A percentile compares a stretch with the other conserved stretches of the same genome.
These are phyloP conservation scores for Lasiurus cinereus DNA, from an alignment of 2,113 vertebrate species.

Conservation along the genomic window DNA sequence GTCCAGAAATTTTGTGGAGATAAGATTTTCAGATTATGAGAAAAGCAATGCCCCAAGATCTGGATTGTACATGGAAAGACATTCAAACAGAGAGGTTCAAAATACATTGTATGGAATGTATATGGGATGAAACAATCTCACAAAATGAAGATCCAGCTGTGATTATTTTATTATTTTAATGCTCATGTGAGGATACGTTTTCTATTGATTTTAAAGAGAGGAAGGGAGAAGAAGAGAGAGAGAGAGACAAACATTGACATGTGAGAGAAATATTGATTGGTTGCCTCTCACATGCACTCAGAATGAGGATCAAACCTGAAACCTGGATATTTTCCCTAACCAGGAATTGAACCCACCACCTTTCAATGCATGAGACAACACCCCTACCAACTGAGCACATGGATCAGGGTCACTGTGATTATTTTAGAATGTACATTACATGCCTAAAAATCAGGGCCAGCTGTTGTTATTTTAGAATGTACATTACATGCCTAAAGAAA, in stretches of 20 bases:
- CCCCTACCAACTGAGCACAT: background rate
- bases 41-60: background rate
- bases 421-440: background rate
- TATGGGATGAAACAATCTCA: background rate
- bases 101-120: background rate
- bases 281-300: background rate
- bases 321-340: background rate
- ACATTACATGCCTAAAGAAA: constrained; percentile 1
- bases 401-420: background rate
- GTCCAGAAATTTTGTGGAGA: background rate
- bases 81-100: background rate
- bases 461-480: background rate
- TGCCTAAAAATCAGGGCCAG: constrained; percentile 46
- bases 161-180: background rate
- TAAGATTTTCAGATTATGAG: background rate
- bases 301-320: background rate
- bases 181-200: background rate
- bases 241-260: background rate
- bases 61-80: background rate
- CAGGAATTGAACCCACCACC: background rate
- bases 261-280: background rate
- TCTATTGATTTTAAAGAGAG: background rate
- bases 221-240: too few species aligned
- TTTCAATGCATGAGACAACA: background rate
- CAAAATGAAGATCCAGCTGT: background rate